Conservation (phyloP, 2,113 vertebrate genomes). For the Vimba vimba region DNA sequence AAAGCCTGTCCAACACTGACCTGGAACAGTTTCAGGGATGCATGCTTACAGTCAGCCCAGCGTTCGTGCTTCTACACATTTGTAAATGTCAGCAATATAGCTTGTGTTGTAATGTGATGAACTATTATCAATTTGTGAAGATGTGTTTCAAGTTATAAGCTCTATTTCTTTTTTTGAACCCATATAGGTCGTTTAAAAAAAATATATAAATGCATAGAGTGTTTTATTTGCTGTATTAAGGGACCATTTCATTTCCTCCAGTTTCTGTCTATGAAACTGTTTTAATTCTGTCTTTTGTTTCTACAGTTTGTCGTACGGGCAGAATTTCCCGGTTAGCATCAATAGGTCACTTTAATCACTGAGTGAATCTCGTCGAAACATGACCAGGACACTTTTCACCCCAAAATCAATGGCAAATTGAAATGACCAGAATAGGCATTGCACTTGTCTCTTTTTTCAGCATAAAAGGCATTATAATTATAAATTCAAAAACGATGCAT, state of each 20-base stretch:
- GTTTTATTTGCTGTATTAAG: slow-evolving; percentile 36
- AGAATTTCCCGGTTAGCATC: slow-evolving; percentile 1
- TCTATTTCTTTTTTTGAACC: slow-evolving; percentile 11
- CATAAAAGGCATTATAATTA: neutral
- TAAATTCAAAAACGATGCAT: neutral
- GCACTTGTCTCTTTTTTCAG: neutral
- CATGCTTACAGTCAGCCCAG: slow-evolving; percentile 44
- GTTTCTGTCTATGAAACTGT: slow-evolving; percentile 17
- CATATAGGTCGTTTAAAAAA: slow-evolving; percentile 21
- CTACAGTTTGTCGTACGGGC: neutral
- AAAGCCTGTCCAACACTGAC: neutral
- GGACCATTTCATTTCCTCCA: slow-evolving; percentile 6
- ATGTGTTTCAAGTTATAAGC: slow-evolving; percentile 28
- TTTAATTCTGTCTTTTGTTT: neutral
- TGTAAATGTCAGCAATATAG: slow-evolving; percentile 51
- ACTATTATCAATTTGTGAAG: slow-evolving; percentile 43
- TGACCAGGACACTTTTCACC: neutral
- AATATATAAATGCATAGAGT: neutral
- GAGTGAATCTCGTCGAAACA: neutral
- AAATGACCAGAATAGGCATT: neutral
- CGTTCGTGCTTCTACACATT: slow-evolving; percentile 44
- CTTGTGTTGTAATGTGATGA: slow-evolving; percentile 42
- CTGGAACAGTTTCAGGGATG: slow-evolving; percentile 46
- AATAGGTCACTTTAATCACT: neutral
- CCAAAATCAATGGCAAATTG: neutral